phyloP scores from a whole-genome alignment of 2,888 invertebrate species.

The Nomada lathburiana region DNA sequence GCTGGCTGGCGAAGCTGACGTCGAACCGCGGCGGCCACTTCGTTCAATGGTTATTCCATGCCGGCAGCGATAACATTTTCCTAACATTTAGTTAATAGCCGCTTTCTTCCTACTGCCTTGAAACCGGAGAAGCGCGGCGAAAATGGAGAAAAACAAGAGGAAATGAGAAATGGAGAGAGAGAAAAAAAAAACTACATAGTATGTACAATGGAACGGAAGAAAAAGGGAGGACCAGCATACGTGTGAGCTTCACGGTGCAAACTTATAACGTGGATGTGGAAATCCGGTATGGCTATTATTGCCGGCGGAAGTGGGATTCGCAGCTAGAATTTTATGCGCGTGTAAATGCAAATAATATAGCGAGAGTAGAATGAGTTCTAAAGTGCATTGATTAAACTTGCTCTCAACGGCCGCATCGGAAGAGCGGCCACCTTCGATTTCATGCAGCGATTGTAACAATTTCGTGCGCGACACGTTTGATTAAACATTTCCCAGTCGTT shows the following conservation, averaged over 20 bases:
- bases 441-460: neutral
- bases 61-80: constrained; percentile 71
- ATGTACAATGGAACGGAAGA: neutral
- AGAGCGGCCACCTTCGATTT: neutral
- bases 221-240: neutral
- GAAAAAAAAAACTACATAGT: neutral
- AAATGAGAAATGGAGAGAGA: neutral
- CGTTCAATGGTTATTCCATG: constrained; percentile 69
- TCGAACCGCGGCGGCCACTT: constrained; percentile 51
- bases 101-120: constrained; percentile 11
- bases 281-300: constrained; percentile 33
- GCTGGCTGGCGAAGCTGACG: constrained; percentile 28
- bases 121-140: neutral
- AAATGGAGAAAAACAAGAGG: neutral
- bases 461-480: too few relatives aligned
- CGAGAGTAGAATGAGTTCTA: neutral
- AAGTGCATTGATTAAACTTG: neutral
- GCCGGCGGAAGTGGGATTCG: constrained; percentile 23
- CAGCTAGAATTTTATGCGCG: constrained; percentile 10
- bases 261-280: constrained; percentile 42
- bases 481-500: too few relatives aligned
- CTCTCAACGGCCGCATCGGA: neutral
- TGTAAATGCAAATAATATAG: constrained; percentile 7
- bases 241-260: neutral
- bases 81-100: constrained; percentile 71